These are phyloP conservation scores for Tigriopus japonicus DNA, from an alignment of 1,140 invertebrate genomes.

Conservation along the genomic window DNA sequence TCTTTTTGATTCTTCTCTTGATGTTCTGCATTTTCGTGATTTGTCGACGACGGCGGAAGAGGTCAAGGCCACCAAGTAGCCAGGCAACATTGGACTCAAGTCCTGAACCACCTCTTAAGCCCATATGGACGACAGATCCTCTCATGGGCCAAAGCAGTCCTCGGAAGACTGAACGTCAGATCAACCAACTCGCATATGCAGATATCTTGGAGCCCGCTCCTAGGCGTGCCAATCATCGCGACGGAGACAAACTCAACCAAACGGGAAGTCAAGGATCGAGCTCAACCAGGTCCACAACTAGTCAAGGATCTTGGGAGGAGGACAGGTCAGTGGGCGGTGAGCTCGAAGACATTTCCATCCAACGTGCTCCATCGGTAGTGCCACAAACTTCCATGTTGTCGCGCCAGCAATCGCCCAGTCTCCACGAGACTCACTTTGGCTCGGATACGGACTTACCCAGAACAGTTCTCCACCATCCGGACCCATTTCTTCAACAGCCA, in stretches of 20 bases:
- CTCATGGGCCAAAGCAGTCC: too few relatives aligned
- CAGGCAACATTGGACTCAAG: neutral
- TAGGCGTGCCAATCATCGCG: neutral
- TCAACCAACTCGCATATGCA: too few relatives aligned
- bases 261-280: neutral
- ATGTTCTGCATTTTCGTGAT: slow-evolving; percentile 1
- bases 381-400: too few relatives aligned
- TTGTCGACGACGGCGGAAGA: neutral
- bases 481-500: neutral
- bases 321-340: neutral
- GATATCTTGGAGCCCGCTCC: too few relatives aligned
- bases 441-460: neutral
- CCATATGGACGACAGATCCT: slow-evolving; percentile 3
- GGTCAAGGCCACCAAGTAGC: neutral
- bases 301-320: neutral
- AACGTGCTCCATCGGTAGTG: neutral
- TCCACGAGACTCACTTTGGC: neutral
- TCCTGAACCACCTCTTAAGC: neutral
- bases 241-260: neutral
- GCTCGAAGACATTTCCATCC: neutral
- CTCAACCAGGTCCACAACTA: neutral
- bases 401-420: neutral
- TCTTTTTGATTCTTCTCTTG: slow-evolving; percentile 2
- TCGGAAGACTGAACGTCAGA: too few relatives aligned
- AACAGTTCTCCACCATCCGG: neutral